A percentile compares a stretch with the other conserved stretches of the same genome.
Evolutionary conservation across 2,888 invertebrate genomes (phyloP).

Genomic region (Agonopterix heracliana): DNA sequence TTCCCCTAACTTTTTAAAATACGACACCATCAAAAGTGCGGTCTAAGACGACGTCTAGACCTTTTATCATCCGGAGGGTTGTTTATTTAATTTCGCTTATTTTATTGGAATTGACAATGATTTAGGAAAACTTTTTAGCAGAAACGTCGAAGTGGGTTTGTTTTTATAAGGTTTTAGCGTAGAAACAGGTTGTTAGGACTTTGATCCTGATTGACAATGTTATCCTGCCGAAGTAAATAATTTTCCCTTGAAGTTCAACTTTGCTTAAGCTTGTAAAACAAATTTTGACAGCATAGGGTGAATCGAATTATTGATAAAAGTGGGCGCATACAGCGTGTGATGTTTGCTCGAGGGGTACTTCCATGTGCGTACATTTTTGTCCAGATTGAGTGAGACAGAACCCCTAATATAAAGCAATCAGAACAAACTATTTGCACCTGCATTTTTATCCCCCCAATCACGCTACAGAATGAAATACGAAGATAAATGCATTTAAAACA

Average conservation of each 20-base stretch:
- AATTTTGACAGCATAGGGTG: slow-evolving; percentile 48
- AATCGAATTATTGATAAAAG: slow-evolving; percentile 42
- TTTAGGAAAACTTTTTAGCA: slow-evolving; percentile 53
- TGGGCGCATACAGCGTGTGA: slow-evolving; percentile 27
- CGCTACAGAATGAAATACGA: too few relatives aligned
- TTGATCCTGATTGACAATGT: slow-evolving; percentile 71
- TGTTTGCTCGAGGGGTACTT: slow-evolving; percentile 29
- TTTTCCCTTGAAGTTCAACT: slow-evolving; percentile 29
- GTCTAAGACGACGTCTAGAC: slow-evolving; percentile 64
- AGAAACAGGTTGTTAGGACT: slow-evolving; percentile 16
- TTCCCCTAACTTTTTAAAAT: slow-evolving; percentile 71
- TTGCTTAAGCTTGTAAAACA: slow-evolving; percentile 45
- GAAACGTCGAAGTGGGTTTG: slow-evolving; percentile 36
- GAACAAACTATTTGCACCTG: too few relatives aligned
- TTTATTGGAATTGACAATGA: slow-evolving; percentile 72
- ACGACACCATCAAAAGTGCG: slow-evolving; percentile 71
- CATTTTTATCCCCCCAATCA: too few relatives aligned
- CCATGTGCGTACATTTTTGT: slow-evolving; percentile 6
- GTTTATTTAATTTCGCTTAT: slow-evolving; percentile 72
- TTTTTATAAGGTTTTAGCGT: slow-evolving; percentile 25
- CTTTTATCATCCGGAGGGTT: slow-evolving; percentile 65
- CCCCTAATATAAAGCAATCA: not conserved
- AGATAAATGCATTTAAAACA: not conserved
- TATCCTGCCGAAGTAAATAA: slow-evolving; percentile 56
- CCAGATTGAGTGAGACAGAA: not conserved